Evolutionary conservation across 1,140 invertebrate species (phyloP).

Genomic region (Nephila pilipes): DNA sequence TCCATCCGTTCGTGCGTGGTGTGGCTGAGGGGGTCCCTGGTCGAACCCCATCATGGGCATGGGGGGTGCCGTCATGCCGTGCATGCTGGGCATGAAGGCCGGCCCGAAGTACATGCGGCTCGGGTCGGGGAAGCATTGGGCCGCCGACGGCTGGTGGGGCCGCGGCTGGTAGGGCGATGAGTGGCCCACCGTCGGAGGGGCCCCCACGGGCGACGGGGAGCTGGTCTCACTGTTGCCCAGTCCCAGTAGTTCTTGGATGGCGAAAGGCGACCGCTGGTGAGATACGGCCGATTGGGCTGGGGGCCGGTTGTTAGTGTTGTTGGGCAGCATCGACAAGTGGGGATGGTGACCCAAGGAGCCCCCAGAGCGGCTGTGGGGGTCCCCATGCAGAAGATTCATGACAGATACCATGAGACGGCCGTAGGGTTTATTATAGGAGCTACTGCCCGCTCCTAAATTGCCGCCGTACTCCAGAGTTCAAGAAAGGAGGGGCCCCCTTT

Average conservation of each 20-base stretch:
- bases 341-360: constrained; percentile 28
- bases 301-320: neutral
- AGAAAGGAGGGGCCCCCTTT: constrained; percentile 9
- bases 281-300: neutral
- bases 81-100: constrained; percentile 87
- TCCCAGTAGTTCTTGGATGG: constrained; percentile 94
- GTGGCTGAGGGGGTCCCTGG: constrained; percentile 53
- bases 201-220: constrained; percentile 35
- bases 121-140: constrained; percentile 81
- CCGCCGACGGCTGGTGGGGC: constrained; percentile 71
- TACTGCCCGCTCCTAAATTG: constrained; percentile 42
- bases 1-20: constrained; percentile 40
- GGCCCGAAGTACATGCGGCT: constrained; percentile 79
- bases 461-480: constrained; percentile 67
- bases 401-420: constrained; percentile 75
- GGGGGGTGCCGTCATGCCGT: constrained; percentile 79
- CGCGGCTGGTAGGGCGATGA: constrained; percentile 61
- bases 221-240: constrained; percentile 82
- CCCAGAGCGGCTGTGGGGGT: constrained; percentile 18
- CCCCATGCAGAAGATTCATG: constrained; percentile 75
- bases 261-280: constrained; percentile 91
- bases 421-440: constrained; percentile 68
- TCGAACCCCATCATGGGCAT: constrained; percentile 82
- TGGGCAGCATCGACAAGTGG: constrained; percentile 4
- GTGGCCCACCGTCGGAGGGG: constrained; percentile 45